Evolutionary conservation across 1,140 invertebrate genomes (phyloP).

Genomic region (Pseudobourletiella spinata): DNA sequence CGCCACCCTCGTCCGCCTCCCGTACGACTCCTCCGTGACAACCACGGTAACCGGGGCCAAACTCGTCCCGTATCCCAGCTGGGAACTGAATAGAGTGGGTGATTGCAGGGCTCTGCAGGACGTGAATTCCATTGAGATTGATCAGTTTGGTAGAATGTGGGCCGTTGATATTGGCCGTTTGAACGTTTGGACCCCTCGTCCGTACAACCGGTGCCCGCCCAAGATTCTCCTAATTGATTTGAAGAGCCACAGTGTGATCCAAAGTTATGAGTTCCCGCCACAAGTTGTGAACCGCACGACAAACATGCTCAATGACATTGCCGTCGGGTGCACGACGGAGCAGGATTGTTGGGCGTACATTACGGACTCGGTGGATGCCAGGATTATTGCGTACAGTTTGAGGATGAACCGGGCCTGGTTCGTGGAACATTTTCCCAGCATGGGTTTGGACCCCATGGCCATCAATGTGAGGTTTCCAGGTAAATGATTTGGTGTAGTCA

Average conservation of each 20-base stretch:
- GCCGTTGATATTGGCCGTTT: slow-evolving; percentile 52
- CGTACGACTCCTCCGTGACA: too few relatives aligned
- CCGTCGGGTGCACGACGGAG: slow-evolving; percentile 42
- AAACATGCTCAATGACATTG: slow-evolving; percentile 12
- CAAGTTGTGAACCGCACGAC: slow-evolving; percentile 33
- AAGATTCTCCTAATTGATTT: slow-evolving; percentile 73
- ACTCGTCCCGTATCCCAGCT: slow-evolving; percentile 59
- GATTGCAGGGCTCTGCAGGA: slow-evolving; percentile 61
- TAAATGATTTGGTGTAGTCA: neutral
- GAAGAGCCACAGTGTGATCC: slow-evolving; percentile 55
- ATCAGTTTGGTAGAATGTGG: slow-evolving; percentile 68
- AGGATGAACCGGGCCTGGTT: slow-evolving; percentile 60
- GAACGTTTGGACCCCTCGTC: slow-evolving; percentile 61
- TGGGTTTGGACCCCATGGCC: neutral
- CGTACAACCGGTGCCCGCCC: slow-evolving; percentile 59
- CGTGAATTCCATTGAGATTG: slow-evolving; percentile 60
- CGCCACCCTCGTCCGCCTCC: too few relatives aligned
- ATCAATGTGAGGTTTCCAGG: neutral
- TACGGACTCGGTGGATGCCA: slow-evolving; percentile 47
- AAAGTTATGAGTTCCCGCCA: slow-evolving; percentile 46
- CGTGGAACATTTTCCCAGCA: neutral
- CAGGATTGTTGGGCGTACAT: slow-evolving; percentile 63
- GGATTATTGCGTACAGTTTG: slow-evolving; percentile 38
- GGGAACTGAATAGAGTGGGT: slow-evolving; percentile 62
- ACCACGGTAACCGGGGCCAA: too few relatives aligned